Base-by-base conservation (phyloP, 2,888 invertebrate species). In the Leptogaster cylindrica region DNA sequence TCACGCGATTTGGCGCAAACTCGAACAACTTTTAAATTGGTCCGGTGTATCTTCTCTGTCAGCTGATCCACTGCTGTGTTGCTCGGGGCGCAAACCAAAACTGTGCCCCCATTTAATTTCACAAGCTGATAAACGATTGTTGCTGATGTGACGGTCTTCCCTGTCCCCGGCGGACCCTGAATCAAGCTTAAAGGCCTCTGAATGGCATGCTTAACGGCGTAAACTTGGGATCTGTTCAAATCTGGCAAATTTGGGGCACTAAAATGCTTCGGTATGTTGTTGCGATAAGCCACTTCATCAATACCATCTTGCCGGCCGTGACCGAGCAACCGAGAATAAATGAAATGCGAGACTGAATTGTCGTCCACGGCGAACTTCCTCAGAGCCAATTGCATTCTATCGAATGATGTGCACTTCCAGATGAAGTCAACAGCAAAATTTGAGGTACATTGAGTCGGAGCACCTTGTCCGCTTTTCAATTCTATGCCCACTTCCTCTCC, bases 31-130 rank as follows among this genome's bases (percentile, higher is more conserved):
- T 97, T 98, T 39, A 99, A 84, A 51, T 97, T 98, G 4, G 98
- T 98, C 72, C 91, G 88, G 80, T 99, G 98, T 65, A 99, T 98
- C 81, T 99, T 99, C 80, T 98, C 98, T 0, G 99, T 98, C 14
- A 99, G 85, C 77, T 99, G 99, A 81, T 99, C 99, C 0, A 99
- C 99, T 20, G 99, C 99, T 1, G 98, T 99, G 81, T 99, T 99
- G 69, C 96, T 97, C 0, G 99, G 99, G 0, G 99, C 98, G 79
- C 99, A 99, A 0, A 99, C 99, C 1, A 99, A 84, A 0, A 99
- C 97, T 0, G 95, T 94, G 1, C 94, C 94, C 3, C 94, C 93
- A 73, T 90, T 95, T 77, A 97, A 95, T 75, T 95, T 91, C 0
- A 95, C 96, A 67, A 99, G 83, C 78, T 99, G 99, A 79, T 97